Percentiles rank a stretch among this genome's conserved stretches.
These are phyloP conservation scores for Apteryx owenii DNA, from an alignment of 2,113 vertebrate genomes.

Conservation along the genomic window DNA sequence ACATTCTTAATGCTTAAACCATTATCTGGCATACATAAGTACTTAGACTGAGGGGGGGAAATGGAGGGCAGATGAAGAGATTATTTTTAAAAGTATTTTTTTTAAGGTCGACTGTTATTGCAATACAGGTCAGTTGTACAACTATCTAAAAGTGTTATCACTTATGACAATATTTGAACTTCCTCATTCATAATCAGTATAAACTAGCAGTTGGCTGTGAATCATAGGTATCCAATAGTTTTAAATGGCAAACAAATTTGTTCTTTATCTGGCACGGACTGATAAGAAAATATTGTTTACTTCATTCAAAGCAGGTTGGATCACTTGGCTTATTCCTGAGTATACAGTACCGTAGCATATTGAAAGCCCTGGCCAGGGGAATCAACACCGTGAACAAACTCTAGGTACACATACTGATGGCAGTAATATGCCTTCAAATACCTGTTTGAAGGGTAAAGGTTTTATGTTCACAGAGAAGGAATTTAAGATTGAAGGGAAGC, in stretches of 20 bases:
- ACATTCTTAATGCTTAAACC: slow-evolving; percentile 24
- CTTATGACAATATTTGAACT: slow-evolving; percentile 1
- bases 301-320: background rate
- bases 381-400: background rate
- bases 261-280: background rate
- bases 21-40: background rate
- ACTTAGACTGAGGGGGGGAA: background rate
- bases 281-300: slow-evolving; percentile 1
- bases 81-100: background rate
- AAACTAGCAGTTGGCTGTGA: too few relatives aligned
- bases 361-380: background rate
- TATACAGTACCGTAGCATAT: background rate
- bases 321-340: background rate
- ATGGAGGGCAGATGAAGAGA: slow-evolving; percentile 16
- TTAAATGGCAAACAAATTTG: background rate
- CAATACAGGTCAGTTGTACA: background rate
- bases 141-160: background rate
- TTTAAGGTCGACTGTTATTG: background rate
- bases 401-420: background rate
- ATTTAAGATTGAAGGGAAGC: background rate
- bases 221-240: background rate
- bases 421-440: background rate
- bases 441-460: background rate
- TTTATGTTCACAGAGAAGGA: background rate
- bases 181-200: background rate